These are phyloP conservation scores for Tachycineta bicolor DNA, from an alignment of 2,113 vertebrate species.

Conservation along the genomic window DNA sequence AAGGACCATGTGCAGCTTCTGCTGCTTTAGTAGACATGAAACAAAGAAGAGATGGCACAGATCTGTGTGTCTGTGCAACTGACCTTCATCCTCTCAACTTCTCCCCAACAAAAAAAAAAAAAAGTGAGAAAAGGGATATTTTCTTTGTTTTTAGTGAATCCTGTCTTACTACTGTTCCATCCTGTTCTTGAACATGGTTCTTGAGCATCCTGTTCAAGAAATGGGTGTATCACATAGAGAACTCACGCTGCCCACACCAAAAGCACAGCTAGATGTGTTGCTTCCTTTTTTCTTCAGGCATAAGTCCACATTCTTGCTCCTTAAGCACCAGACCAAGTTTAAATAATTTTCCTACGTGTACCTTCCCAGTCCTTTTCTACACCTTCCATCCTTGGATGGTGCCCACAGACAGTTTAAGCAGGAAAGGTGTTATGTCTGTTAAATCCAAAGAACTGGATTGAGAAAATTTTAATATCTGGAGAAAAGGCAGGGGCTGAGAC, in stretches of 20 bases:
- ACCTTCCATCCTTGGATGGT: background rate
- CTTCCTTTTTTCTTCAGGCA: background rate
- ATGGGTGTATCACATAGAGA: background rate
- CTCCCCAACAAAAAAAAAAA: background rate
- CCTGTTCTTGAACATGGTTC: too few relatives aligned
- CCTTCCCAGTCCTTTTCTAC: background rate
- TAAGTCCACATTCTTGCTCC: background rate
- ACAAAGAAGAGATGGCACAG: background rate
- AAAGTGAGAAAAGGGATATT: background rate
- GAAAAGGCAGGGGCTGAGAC: background rate
- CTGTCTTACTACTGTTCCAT: background rate
- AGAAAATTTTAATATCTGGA: background rate
- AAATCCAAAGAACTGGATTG: background rate
- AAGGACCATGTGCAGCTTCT: background rate
- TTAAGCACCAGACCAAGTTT: background rate
- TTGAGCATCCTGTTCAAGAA: background rate
- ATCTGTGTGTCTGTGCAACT: fast-evolving
- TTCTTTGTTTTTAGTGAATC: background rate
- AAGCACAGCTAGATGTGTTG: background rate
- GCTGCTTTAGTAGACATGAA: background rate
- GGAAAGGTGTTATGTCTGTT: fast-evolving
- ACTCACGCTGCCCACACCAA: background rate
- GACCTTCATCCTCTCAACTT: background rate
- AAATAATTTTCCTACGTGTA: background rate
- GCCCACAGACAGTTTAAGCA: background rate